Base-by-base conservation (phyloP, 1,140 invertebrate species). In the Drosophila willistoni region DNA sequence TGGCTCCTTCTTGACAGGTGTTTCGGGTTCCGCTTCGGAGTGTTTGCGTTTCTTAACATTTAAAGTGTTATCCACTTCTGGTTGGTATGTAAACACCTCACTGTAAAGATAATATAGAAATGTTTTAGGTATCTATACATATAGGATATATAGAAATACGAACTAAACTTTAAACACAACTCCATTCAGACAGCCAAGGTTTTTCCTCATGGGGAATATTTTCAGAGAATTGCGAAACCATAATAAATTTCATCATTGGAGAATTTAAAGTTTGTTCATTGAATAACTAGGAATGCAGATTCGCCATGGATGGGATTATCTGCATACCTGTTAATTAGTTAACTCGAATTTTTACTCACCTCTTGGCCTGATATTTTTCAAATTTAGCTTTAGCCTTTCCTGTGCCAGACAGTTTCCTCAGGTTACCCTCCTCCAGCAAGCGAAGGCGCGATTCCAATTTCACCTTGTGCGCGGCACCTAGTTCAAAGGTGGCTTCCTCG, bases 331-430 rank as follows among this genome's bases (percentile, higher is more conserved):
- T 29, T 10, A 7, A 13, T 5, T 12, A 33, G 25, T 14, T 29
- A 14, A 12, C 19, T 71, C 13, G 25, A 51, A 61, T 7, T 42
- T 64, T 12, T 33, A 92, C 84, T 92, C 74, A 95, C 94, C 94
- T 94, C 92, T 96, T 96, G 44, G 95, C 94, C 75, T 98, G 96
- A 92, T 98, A 98, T 93, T 98, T 98, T 77, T 98, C 97, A 90
- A 97, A 97, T 86, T 96, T 97, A 0, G 96, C 95, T 90, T 96
- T 96, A 1, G 95, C 95, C 91, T 97, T 98, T 2, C 96, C 96
- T 1, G 96, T 97, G 6, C 98, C 98, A 90, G 97, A 98, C 34
- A 99, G 95, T 83, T 95, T 94, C 64, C 94, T 94, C 33, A 97
- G 91, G 86, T 96, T 97, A 0, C 97, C 97, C 92, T 98, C 96